Percentiles rank a stretch among this genome's conserved stretches.
Evolutionary conservation across 2,888 invertebrate genomes (phyloP).

Genomic region (Apotomis turbidana): DNA sequence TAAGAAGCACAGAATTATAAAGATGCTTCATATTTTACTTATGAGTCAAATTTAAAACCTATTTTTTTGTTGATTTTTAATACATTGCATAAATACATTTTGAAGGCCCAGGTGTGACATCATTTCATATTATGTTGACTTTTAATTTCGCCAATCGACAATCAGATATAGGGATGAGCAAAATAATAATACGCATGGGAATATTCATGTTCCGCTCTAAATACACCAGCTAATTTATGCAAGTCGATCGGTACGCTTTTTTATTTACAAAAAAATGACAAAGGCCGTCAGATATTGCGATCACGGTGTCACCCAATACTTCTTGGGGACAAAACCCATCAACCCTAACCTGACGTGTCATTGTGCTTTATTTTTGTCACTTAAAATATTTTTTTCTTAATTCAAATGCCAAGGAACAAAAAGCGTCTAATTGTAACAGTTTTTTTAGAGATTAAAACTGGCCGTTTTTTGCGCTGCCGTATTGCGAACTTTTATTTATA

Average conservation of each 20-base stretch:
- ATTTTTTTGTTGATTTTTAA: background rate
- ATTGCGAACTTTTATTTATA: constrained; percentile 49
- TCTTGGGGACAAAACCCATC: constrained; percentile 67
- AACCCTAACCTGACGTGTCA: constrained; percentile 79
- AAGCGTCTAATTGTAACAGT: constrained; percentile 82
- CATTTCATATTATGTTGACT: constrained; percentile 47
- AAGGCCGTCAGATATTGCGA: constrained; percentile 78
- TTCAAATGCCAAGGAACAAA: constrained; percentile 73
- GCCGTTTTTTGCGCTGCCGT: constrained; percentile 71
- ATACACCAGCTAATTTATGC: constrained; percentile 78
- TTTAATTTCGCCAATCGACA: constrained; percentile 54
- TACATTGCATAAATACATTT: background rate
- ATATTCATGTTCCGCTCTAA: constrained; percentile 73
- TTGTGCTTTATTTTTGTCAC: constrained; percentile 80
- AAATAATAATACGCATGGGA: constrained; percentile 74
- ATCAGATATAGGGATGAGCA: constrained; percentile 29
- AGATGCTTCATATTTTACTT: no score
- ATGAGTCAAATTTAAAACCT: background rate
- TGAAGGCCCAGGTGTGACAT: constrained; percentile 12
- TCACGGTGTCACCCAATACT: constrained; percentile 78
- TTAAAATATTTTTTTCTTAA: constrained; percentile 71
- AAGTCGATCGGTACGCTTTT: constrained; percentile 72
- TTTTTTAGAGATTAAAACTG: constrained; percentile 79
- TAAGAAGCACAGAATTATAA: no score
- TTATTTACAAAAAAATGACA: constrained; percentile 62